phyloP scores from a whole-genome alignment of 2,888 invertebrate species.

The Dermolepida albohirtum region DNA sequence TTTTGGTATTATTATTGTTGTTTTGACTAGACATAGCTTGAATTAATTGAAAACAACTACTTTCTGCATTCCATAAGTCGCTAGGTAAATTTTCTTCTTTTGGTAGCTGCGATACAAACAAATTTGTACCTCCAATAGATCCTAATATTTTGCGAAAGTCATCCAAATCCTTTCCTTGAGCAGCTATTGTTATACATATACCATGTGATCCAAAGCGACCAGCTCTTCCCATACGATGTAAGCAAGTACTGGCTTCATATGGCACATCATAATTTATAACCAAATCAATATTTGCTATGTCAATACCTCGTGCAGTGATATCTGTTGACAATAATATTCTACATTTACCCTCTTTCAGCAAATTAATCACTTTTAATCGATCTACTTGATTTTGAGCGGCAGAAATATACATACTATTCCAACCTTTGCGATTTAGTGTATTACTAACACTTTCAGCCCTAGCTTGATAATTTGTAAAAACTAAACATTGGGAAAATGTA shows the following conservation, averaged over 20 bases:
- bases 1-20: constrained; percentile 34
- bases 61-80: constrained; percentile 57
- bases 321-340: constrained; percentile 92
- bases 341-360: constrained; percentile 83
- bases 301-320: constrained; percentile 92
- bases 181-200: constrained; percentile 79
- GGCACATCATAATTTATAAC: constrained; percentile 94
- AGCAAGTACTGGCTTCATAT: constrained; percentile 81
- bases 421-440: constrained; percentile 77
- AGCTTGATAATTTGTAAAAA: constrained; percentile 91
- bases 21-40: constrained; percentile 48
- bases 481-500: constrained; percentile 88
- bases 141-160: constrained; percentile 71
- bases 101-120: constrained; percentile 67
- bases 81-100: constrained; percentile 53
- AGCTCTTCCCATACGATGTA: constrained; percentile 95
- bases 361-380: constrained; percentile 80
- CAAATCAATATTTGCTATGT: constrained; percentile 91
- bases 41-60: constrained; percentile 53
- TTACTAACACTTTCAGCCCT: constrained; percentile 85
- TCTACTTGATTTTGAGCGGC: constrained; percentile 84
- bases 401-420: constrained; percentile 82
- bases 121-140: constrained; percentile 68
- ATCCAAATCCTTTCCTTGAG: constrained; percentile 73
- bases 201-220: constrained; percentile 93